These are phyloP conservation scores for Pogonocichla stellata DNA, from an alignment of 2,113 vertebrate species.

Conservation along the genomic window DNA sequence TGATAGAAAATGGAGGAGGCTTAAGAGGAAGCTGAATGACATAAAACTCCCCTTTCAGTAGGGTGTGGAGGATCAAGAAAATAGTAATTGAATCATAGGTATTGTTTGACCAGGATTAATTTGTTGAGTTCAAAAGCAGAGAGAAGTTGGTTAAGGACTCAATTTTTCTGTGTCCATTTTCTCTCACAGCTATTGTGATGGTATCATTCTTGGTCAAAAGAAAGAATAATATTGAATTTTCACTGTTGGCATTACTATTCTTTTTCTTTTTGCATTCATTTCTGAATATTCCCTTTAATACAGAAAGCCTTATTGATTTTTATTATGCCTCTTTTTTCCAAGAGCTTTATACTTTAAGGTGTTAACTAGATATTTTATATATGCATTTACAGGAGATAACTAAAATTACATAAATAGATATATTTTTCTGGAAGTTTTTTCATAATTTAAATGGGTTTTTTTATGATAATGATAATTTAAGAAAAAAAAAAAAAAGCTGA, in stretches of 20 bases:
- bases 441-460: neutral
- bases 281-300: neutral
- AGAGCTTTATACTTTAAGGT: neutral
- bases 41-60: neutral
- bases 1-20: conserved; percentile 28
- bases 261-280: neutral
- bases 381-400: neutral
- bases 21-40: conserved; percentile 39
- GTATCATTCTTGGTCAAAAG: neutral
- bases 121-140: conserved; percentile 25
- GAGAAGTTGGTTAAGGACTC: neutral
- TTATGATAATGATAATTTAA: neutral
- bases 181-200: neutral
- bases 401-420: neutral
- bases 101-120: conserved; percentile 38
- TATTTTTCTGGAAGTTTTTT: neutral
- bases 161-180: neutral
- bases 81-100: conserved; percentile 43
- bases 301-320: neutral
- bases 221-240: neutral
- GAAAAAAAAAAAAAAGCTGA: too few species aligned
- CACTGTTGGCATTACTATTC: neutral
- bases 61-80: conserved; percentile 39
- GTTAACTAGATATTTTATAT: neutral
- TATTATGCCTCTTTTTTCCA: neutral